These are phyloP conservation scores for Pristis pectinata DNA, from an alignment of 2,797 vertebrate species.

Conservation along the genomic window DNA sequence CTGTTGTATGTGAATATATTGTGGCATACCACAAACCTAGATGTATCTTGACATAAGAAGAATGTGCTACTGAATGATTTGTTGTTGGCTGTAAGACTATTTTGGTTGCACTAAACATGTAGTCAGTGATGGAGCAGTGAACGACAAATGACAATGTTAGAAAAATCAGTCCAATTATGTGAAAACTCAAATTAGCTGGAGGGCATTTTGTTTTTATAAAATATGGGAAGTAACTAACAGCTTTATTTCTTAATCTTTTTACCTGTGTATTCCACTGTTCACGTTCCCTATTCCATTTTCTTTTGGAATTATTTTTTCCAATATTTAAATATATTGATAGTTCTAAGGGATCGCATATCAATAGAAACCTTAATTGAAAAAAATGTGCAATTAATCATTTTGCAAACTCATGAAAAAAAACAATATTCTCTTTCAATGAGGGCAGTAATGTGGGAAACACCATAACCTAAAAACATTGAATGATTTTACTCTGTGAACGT, in stretches of 20 bases:
- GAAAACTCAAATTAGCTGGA: slow-evolving; percentile 9
- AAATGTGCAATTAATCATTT: background rate
- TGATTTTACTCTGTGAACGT: background rate
- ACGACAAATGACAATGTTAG: background rate
- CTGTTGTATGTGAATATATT: background rate
- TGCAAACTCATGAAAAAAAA: background rate
- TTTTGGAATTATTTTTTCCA: background rate
- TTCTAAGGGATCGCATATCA: background rate
- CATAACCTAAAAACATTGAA: background rate
- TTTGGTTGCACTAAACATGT: background rate
- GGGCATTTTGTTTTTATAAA: background rate
- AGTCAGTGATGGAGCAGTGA: background rate
- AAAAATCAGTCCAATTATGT: background rate
- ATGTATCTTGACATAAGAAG: background rate
- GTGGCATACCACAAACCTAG: background rate
- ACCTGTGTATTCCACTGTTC: background rate
- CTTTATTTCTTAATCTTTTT: background rate
- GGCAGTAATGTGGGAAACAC: background rate
- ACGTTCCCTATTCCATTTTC: background rate
- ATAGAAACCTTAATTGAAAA: no score
- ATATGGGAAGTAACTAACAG: background rate
- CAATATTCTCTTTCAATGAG: slow-evolving; percentile 8
- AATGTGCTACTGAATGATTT: slow-evolving; percentile 15
- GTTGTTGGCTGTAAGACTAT: background rate
- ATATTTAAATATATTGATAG: background rate